phyloP scores from a whole-genome alignment of 2,113 vertebrate species.

The Seriola dumerili region DNA sequence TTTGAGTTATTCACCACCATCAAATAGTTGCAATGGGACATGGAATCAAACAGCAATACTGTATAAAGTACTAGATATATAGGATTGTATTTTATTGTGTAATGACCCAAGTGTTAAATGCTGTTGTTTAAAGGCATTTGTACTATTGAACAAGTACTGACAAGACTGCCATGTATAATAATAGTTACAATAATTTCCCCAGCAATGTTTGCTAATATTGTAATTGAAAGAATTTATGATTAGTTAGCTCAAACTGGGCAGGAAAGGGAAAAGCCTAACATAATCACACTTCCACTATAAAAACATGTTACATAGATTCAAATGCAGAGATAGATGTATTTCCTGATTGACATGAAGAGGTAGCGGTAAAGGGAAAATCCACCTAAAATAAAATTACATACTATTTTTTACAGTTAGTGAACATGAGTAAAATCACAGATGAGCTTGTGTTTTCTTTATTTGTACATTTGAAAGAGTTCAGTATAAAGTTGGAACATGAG shows the following conservation, averaged over 20 bases:
- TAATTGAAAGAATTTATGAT: background rate
- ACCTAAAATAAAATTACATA: background rate
- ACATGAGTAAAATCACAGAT: background rate
- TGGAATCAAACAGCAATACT: constrained; percentile 25
- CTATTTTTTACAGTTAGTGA: background rate
- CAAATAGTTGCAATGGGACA: constrained; percentile 13
- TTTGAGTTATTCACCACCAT: background rate
- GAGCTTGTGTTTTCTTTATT: background rate
- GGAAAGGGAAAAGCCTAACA: constrained; percentile 33
- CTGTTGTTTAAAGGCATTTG: constrained; percentile 1
- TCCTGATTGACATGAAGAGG: background rate
- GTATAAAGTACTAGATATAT: background rate
- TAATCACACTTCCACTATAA: background rate
- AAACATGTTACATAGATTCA: constrained; percentile 9
- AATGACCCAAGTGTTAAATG: background rate
- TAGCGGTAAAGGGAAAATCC: constrained; percentile 19
- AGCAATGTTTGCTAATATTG: background rate
- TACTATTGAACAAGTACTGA: background rate
- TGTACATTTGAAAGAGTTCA: background rate
- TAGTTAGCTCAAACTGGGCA: background rate
- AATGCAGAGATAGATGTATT: background rate
- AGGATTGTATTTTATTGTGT: background rate
- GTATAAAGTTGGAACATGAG: background rate
- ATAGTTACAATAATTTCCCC: background rate
- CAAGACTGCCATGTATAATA: background rate